Conservation (phyloP, 2,888 invertebrate species). For the Portevinia maculata region DNA sequence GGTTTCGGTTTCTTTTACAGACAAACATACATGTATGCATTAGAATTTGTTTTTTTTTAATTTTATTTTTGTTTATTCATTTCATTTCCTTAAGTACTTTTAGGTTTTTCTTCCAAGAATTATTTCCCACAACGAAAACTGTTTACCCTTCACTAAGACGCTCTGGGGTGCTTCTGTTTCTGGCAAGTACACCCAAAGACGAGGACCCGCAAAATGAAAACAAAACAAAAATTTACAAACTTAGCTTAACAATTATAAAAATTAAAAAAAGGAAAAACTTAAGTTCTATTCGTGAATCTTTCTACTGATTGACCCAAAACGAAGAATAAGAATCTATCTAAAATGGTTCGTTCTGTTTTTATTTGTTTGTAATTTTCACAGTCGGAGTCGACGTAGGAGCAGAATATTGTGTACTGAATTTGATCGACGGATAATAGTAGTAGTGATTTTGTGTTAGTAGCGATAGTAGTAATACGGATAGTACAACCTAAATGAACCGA, state of each 20-base stretch:
- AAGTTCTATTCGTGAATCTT: conserved; percentile 30
- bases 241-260: conserved; percentile 44
- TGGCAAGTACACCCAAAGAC: conserved; percentile 15
- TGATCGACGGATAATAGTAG: conserved; percentile 63
- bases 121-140: conserved; percentile 44
- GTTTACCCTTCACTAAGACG: conserved; percentile 6
- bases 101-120: conserved; percentile 57
- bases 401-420: conserved; percentile 6
- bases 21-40: conserved; percentile 7
- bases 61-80: conserved; percentile 51
- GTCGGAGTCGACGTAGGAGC: conserved; percentile 31
- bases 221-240: conserved; percentile 23
- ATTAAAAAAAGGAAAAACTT: conserved; percentile 52
- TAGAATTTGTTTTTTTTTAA: conserved; percentile 14
- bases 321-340: conserved; percentile 27
- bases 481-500: conserved; percentile 81
- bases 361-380: conserved; percentile 26
- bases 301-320: conserved; percentile 42
- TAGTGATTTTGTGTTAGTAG: conserved; percentile 77
- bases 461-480: conserved; percentile 82
- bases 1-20: conserved; percentile 6
- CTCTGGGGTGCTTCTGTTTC: not conserved
- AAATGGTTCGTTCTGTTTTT: conserved; percentile 36
- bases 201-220: conserved; percentile 6
- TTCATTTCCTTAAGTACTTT: conserved; percentile 59